Evolutionary conservation across 2,888 invertebrate species (phyloP).

Genomic region (Pterobdella sp.): DNA sequence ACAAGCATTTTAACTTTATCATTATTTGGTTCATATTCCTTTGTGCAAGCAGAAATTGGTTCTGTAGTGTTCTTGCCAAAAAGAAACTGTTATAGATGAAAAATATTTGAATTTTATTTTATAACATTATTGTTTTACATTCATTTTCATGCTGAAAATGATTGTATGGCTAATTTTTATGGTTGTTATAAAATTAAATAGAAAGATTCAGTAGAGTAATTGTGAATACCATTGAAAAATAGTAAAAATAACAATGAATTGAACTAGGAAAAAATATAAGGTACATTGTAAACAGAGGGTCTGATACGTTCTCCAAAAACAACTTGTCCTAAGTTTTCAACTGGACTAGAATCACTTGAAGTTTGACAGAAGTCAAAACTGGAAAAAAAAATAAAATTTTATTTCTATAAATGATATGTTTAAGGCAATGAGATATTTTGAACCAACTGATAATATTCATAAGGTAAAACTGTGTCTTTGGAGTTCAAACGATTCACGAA

Average conservation of each 20-base stretch:
- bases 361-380: conserved; percentile 84
- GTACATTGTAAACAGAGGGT: conserved; percentile 80
- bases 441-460: conserved; percentile 81
- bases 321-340: conserved; percentile 95
- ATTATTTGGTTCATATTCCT: conserved; percentile 62
- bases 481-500: conserved; percentile 94
- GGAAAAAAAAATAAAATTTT: conserved; percentile 27
- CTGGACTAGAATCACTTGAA: conserved; percentile 65
- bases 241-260: neutral
- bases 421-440: neutral
- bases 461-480: conserved; percentile 94
- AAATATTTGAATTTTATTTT: too few relatives aligned
- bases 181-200: too few relatives aligned
- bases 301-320: conserved; percentile 97
- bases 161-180: too few relatives aligned
- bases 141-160: too few relatives aligned
- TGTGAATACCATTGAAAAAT: too few relatives aligned
- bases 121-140: too few relatives aligned
- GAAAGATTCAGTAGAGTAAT: too few relatives aligned
- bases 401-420: neutral
- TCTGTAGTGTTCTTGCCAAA: conserved; percentile 65
- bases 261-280: conserved; percentile 20
- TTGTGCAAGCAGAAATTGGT: conserved; percentile 56
- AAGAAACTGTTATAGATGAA: conserved; percentile 55
- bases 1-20: conserved; percentile 70